Evolutionary conservation across 2,113 vertebrate species (phyloP), one percentile per base, ranked within the genome.

Genomic region (Albula glossodonta): DNA sequence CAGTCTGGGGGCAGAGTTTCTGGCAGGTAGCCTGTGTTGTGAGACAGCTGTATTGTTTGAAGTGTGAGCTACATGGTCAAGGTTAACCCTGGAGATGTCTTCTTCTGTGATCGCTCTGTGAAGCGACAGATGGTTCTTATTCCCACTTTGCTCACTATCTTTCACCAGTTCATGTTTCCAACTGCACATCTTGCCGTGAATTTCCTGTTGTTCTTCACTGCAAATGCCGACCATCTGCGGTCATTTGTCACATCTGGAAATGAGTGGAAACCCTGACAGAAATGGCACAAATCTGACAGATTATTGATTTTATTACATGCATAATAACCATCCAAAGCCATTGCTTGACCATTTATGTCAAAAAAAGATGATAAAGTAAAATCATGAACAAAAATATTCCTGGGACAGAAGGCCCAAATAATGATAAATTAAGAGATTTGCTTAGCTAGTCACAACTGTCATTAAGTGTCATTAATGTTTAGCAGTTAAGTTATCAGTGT

Each of bases 91-190:
- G 79, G 50, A 13, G 5, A 80, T 10, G 19, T 50, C 17, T 50
- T 17, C 78, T 51, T 22, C 22, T 74, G 70, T 74, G 70, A 78
- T 51, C 60, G 57, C 82, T 25, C 50, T 51, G 85, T 41, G 56
- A 85, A 31, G 53, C 9, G 53, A 85, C 52, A 85, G 52, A 85
- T 85, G 84, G 84, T 79, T 85, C 53, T 31, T 31, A 83, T 83
- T 83, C 51, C 49, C 81, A 4, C 13, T 5, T 11, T 56, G 51
- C 81, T 56, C 70, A 74, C 70, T 74, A 74, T 74, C 70, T 74
- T 50, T 78, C 19, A 17, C 78, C 11, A 48, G 49, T 19, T 66
- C 49, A 22, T 77, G 10, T 84, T 84, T 74, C 49, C 49, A 84
- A 41, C 52, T 81, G 31, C 41, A 53, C 15, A 19, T 81, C 48